Conservation (phyloP, 2,797 vertebrate species). For the Silurus lanzhouensis region DNA sequence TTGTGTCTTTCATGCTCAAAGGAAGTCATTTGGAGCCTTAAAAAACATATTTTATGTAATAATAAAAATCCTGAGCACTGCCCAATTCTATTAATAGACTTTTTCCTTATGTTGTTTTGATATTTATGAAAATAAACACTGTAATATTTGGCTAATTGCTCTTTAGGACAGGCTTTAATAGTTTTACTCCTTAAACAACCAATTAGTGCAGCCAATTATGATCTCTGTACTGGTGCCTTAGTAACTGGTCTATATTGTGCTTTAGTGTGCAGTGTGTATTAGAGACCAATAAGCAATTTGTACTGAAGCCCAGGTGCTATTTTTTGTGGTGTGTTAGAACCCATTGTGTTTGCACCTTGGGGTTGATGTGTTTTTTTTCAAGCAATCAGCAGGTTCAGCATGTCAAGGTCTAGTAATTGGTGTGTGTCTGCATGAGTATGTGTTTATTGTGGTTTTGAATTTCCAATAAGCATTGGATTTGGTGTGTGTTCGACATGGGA, state of each 20-base stretch:
- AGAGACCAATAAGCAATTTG: not conserved
- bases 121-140: no score
- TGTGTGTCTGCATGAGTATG: not conserved
- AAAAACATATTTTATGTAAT: no score
- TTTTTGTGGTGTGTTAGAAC: not conserved
- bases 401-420: not conserved
- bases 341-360: not conserved
- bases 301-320: not conserved
- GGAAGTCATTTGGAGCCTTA: not conserved
- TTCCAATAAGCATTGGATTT: no score
- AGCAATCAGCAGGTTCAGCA: not conserved
- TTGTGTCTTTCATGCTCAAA: not conserved
- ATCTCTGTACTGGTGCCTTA: not conserved
- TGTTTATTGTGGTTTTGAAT: no score
- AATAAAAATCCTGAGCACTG: no score
- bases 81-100: not conserved
- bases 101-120: not conserved
- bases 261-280: not conserved
- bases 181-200: not conserved
- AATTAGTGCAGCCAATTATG: not conserved
- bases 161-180: no score
- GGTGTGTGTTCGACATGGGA: not conserved
- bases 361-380: not conserved
- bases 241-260: conserved; percentile 9
- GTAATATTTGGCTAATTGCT: no score